phyloP scores from a whole-genome alignment of 2,113 vertebrate species.

The Myocastor coypus region DNA sequence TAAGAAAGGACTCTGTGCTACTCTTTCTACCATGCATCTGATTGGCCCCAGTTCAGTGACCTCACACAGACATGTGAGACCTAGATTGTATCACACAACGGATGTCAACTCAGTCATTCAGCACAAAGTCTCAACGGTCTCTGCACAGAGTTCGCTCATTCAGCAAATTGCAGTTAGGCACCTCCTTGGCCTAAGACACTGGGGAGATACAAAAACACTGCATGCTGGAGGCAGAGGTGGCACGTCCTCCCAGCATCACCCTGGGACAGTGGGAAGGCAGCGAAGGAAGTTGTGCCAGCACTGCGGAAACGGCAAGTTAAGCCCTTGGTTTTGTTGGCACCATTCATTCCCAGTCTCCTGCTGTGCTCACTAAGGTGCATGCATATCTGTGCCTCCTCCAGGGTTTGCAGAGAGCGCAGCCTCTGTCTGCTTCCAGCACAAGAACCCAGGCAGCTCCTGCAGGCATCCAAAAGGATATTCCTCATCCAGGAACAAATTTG shows the following conservation, averaged over 20 bases:
- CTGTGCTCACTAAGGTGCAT: not conserved
- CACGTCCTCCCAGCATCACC: not conserved
- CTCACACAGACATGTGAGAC: not conserved
- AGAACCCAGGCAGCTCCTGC: not conserved
- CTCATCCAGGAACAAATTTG: no score
- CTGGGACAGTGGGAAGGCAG: no score
- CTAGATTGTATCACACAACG: not conserved
- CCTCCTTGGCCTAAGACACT: not conserved
- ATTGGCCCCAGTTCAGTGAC: not conserved
- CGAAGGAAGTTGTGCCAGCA: not conserved
- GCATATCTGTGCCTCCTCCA: not conserved
- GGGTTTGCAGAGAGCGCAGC: not conserved
- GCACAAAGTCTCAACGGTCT: not conserved
- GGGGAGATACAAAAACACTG: not conserved
- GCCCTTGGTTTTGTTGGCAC: not conserved
- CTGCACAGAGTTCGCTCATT: not conserved
- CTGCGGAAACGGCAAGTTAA: accelerated
- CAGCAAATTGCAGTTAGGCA: not conserved
- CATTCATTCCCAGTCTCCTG: not conserved
- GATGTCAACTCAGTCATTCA: not conserved
- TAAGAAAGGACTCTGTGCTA: not conserved
- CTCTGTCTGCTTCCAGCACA: not conserved
- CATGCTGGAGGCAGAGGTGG: no score
- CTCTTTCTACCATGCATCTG: not conserved
- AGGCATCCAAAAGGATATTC: not conserved